Percentiles rank a stretch among this genome's conserved stretches.
phyloP scores from a whole-genome alignment of 2,113 vertebrate genomes.

The Hymenochirus boettgeri region DNA sequence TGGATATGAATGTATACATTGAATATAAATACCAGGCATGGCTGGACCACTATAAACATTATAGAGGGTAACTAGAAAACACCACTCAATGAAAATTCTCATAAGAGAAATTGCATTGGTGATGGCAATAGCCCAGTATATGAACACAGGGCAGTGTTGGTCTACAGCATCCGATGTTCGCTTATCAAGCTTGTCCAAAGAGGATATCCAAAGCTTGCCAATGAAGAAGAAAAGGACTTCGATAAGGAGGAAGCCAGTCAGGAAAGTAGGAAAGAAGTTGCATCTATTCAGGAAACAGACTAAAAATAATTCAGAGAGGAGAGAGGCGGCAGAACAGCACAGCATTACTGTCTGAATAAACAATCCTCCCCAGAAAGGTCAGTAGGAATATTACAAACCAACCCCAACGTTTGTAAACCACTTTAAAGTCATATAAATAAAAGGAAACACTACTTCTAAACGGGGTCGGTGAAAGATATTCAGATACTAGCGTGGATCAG shows the following conservation, averaged over 20 bases:
- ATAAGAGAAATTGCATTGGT: too few relatives aligned
- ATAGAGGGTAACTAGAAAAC: too few relatives aligned
- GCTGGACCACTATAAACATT: too few relatives aligned
- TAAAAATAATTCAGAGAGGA: conserved; percentile 25
- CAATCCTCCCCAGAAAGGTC: neutral
- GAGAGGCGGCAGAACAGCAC: neutral
- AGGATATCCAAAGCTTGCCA: neutral
- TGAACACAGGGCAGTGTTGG: too few relatives aligned
- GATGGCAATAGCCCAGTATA: too few relatives aligned
- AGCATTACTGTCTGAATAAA: neutral
- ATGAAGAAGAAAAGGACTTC: conserved; percentile 6
- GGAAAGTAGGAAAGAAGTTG: conserved; percentile 29
- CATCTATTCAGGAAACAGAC: conserved; percentile 32
- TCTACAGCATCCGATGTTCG: conserved; percentile 1
- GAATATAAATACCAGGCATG: too few relatives aligned
- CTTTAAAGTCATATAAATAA: too few relatives aligned
- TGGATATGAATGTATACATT: too few relatives aligned
- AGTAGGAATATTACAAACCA: neutral
- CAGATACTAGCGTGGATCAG: too few relatives aligned
- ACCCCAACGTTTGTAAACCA: neutral
- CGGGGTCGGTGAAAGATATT: too few relatives aligned
- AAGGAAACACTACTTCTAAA: too few relatives aligned
- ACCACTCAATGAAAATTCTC: too few relatives aligned
- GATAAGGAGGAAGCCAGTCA: conserved; percentile 22
- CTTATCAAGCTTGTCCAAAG: neutral